Evolutionary conservation across 2,797 vertebrate genomes (phyloP).

Genomic region (Clamator glandarius): DNA sequence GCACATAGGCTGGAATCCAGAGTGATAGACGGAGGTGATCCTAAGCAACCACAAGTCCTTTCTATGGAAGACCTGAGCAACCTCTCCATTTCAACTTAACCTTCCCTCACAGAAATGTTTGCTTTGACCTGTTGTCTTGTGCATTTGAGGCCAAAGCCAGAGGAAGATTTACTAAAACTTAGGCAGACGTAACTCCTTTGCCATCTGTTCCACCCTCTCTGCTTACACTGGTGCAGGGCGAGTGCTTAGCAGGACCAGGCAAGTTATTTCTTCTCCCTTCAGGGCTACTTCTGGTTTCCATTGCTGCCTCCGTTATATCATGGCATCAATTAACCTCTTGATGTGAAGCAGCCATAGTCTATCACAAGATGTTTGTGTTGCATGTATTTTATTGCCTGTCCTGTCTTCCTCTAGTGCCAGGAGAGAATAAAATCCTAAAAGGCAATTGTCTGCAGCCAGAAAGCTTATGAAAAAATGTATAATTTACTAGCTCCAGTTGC

Average conservation of each 20-base stretch:
- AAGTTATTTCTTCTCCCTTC: not conserved
- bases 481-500: not conserved
- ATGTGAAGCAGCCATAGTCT: not conserved
- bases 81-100: not conserved
- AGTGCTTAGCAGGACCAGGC: not conserved
- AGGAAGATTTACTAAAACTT: not conserved
- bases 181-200: not conserved
- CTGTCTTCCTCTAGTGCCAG: not conserved
- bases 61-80: not conserved
- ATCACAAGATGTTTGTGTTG: not conserved
- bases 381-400: not conserved
- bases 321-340: slow-evolving; percentile 8
- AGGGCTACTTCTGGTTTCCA: not conserved
- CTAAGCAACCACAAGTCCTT: not conserved
- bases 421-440: not conserved
- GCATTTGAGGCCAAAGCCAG: not conserved
- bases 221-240: not conserved
- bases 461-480: not conserved
- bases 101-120: not conserved
- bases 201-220: not conserved
- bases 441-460: not conserved
- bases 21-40: not conserved
- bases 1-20: not conserved
- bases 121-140: not conserved
- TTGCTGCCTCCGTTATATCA: not conserved